A percentile compares a stretch with the other conserved stretches of the same genome.
Evolutionary conservation across 2,113 vertebrate species (phyloP).

Genomic region (Aldabrachelys gigantea): DNA sequence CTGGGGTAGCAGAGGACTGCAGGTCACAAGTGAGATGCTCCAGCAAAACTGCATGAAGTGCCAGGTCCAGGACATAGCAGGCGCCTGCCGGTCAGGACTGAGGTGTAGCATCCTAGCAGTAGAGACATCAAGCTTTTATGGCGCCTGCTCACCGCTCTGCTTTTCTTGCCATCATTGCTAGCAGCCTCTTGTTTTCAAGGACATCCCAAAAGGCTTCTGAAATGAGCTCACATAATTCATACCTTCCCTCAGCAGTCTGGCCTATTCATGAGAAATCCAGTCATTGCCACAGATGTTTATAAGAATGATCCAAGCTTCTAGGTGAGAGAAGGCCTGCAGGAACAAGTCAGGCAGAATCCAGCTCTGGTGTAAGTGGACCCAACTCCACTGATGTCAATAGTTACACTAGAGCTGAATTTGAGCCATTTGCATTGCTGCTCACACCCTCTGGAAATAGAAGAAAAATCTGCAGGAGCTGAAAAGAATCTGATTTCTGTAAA

Average conservation of each 20-base stretch:
- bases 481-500: neutral
- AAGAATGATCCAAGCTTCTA: neutral
- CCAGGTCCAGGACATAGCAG: rapidly evolving
- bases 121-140: neutral
- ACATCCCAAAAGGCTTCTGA: neutral
- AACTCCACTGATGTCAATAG: rapidly evolving
- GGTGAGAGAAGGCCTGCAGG: rapidly evolving
- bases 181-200: neutral
- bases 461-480: neutral
- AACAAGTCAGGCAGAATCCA: neutral
- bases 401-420: neutral
- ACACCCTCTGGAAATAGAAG: neutral
- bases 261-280: neutral
- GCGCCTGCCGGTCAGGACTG: neutral
- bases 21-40: no score
- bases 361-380: rapidly evolving
- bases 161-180: neutral
- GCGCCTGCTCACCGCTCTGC: rapidly evolving
- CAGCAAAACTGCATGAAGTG: neutral
- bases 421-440: rapidly evolving
- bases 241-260: neutral
- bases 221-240: neutral
- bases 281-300: rapidly evolving
- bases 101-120: neutral
- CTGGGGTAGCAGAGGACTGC: neutral